Evolutionary conservation across 2,113 vertebrate species (phyloP).

Genomic region (Apistogramma diplotaenia): DNA sequence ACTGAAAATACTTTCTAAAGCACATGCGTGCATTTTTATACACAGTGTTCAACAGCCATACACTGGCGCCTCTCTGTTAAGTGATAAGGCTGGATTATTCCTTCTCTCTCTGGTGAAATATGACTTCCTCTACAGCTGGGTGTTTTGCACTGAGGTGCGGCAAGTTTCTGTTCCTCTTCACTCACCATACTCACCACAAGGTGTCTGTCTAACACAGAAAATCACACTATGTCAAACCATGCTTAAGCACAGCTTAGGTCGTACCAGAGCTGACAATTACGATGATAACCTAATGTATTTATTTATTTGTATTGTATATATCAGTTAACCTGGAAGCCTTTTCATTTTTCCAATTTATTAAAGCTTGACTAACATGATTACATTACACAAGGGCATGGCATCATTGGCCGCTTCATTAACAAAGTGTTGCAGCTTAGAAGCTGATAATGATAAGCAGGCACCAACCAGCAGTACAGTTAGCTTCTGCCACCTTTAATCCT

Average conservation of each 20-base stretch:
- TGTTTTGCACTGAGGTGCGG: background rate
- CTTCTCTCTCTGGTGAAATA: background rate
- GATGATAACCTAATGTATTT: background rate
- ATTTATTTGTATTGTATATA: background rate
- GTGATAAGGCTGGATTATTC: fast-evolving
- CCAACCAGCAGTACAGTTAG: background rate
- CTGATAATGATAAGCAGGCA: fast-evolving
- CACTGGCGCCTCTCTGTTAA: fast-evolving
- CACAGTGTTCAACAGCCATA: background rate
- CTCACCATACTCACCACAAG: background rate
- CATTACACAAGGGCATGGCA: background rate
- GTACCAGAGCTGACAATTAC: background rate
- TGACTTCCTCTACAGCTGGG: background rate
- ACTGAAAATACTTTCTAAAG: background rate
- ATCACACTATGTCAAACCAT: background rate
- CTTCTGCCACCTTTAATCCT: background rate
- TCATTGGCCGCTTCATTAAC: background rate
- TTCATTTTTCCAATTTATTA: background rate
- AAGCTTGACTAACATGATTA: background rate
- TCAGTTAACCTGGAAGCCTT: background rate
- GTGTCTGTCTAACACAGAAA: background rate
- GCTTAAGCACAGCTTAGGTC: fast-evolving
- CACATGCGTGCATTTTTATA: no score
- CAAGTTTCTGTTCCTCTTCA: background rate
- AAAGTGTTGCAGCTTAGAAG: background rate